phyloP scores from a whole-genome alignment of 1,140 invertebrate genomes.

The Drosophila bipectinata region DNA sequence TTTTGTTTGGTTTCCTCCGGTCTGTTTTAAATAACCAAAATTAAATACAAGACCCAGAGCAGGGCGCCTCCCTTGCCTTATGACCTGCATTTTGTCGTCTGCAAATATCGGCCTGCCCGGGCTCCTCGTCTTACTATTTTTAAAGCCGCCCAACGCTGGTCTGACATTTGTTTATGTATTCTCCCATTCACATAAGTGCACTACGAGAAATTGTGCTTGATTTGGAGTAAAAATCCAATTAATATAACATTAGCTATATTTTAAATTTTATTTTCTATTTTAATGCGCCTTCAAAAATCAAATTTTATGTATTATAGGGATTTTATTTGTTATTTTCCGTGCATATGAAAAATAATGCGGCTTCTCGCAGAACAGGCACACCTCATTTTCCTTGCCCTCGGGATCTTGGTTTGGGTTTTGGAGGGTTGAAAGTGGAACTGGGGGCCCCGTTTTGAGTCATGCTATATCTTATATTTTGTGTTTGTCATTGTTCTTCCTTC shows the following conservation, averaged over 20 bases:
- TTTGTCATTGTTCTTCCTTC: constrained; percentile 36
- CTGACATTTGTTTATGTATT: constrained; percentile 57
- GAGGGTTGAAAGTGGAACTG: not conserved
- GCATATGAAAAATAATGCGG: constrained; percentile 44
- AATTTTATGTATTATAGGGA: not conserved
- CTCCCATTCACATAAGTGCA: not conserved
- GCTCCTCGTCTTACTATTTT: constrained; percentile 66
- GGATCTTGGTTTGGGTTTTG: constrained; percentile 32
- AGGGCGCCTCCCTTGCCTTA: constrained; percentile 39
- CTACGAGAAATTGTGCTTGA: not conserved
- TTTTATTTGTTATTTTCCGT: constrained; percentile 1
- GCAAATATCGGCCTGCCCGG: constrained; percentile 56
- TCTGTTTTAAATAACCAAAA: constrained; percentile 38
- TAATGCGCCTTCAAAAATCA: not conserved
- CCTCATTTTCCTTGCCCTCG: constrained; percentile 29
- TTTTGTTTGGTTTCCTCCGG: constrained; percentile 29
- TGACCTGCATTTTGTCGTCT: constrained; percentile 53
- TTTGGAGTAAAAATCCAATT: not conserved
- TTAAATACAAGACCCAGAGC: constrained; percentile 20
- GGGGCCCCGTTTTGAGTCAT: constrained; percentile 50
- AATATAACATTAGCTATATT: no score
- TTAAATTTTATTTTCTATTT: no score
- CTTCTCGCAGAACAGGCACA: constrained; percentile 45
- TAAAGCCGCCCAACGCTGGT: constrained; percentile 50
- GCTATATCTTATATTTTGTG: constrained; percentile 28